Conservation (phyloP, 2,113 vertebrate species). For the Guaruba guarouba region DNA sequence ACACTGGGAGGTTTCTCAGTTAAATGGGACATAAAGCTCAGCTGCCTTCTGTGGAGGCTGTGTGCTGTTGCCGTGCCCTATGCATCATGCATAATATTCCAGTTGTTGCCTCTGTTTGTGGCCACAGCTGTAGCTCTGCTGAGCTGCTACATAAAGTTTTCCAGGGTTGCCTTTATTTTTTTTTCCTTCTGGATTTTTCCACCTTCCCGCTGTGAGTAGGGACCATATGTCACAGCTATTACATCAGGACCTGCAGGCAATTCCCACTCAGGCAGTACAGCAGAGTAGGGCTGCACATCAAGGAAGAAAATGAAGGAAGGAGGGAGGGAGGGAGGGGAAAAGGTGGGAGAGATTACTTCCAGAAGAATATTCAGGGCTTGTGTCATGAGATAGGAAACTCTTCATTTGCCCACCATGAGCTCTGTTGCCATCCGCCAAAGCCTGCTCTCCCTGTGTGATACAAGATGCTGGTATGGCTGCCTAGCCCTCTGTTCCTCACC, state of each 20-base stretch:
- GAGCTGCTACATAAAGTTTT: conserved; percentile 43
- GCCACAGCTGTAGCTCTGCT: conserved; percentile 36
- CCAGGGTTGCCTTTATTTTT: neutral
- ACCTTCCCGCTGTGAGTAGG: conserved; percentile 3
- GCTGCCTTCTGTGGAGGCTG: conserved; percentile 44
- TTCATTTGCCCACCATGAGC: neutral
- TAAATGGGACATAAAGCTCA: conserved; percentile 61
- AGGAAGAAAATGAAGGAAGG: neutral
- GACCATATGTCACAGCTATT: conserved; percentile 26
- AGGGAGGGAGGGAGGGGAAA: neutral
- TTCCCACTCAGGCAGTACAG: conserved; percentile 5
- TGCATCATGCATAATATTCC: neutral
- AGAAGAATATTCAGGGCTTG: neutral
- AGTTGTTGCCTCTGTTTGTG: conserved; percentile 46
- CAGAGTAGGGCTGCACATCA: neutral
- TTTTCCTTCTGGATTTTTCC: conserved; percentile 43
- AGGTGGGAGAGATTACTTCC: neutral
- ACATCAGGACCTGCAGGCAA: conserved; percentile 29
- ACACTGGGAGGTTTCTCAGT: neutral
- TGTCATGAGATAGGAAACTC: neutral
- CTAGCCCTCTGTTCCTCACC: neutral
- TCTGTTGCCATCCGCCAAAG: accelerated
- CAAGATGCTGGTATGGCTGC: neutral
- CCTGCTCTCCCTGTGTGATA: neutral
- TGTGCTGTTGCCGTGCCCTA: neutral